Conservation (phyloP, 2,113 vertebrate species). For the Talpa occidentalis region DNA sequence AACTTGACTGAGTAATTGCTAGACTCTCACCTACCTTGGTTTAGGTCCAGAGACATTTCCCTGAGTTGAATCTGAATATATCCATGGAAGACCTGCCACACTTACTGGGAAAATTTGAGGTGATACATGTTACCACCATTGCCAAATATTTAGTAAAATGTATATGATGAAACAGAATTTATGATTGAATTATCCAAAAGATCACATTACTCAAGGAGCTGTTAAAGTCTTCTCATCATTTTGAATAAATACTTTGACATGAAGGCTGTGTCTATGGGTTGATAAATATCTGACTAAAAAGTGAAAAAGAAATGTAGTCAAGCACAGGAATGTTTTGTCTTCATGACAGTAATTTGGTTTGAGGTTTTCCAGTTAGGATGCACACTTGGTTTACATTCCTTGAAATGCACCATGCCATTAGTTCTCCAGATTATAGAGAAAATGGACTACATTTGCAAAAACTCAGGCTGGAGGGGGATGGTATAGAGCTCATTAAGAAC, state of each 20-base stretch:
- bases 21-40: background rate
- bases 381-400: constrained; percentile 6
- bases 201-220: constrained; percentile 13
- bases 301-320: background rate
- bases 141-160: background rate
- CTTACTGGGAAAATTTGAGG: background rate
- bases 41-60: background rate
- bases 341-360: constrained; percentile 44
- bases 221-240: constrained; percentile 7
- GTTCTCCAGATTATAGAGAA: constrained; percentile 11
- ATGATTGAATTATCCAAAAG: background rate
- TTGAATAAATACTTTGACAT: background rate
- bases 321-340: constrained; percentile 41
- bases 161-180: background rate
- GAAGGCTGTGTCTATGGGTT: background rate
- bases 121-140: background rate
- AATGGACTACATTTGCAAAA: constrained; percentile 47
- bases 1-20: background rate
- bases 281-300: constrained; percentile 25
- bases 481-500: constrained; percentile 63
- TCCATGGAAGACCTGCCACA: background rate
- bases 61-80: background rate
- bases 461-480: background rate
- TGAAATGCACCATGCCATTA: constrained; percentile 42
- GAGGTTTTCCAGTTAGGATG: constrained; percentile 46